phyloP scores from a whole-genome alignment of 2,888 invertebrate species.

The Sinhomidia bicolor region DNA sequence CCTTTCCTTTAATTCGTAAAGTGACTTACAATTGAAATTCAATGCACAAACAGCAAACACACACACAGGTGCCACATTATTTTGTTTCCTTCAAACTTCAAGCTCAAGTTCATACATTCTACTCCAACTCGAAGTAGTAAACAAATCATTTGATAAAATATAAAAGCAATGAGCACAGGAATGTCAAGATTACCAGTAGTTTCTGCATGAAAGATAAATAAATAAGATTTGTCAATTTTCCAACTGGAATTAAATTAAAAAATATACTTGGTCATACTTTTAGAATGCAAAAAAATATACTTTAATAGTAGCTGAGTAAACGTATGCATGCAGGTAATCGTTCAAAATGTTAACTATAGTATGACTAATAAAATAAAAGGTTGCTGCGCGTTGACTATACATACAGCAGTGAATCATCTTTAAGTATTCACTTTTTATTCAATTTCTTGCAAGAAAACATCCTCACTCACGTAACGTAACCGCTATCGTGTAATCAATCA shows the following conservation, averaged over 20 bases:
- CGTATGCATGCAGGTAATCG: too few species aligned
- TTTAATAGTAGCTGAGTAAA: too few species aligned
- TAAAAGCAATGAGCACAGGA: background rate
- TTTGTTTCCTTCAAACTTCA: slow-evolving; percentile 65
- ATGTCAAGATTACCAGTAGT: background rate
- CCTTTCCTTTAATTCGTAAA: background rate
- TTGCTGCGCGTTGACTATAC: background rate
- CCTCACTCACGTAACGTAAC: too few species aligned
- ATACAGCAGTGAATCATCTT: slow-evolving; percentile 39
- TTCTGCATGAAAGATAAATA: too few species aligned
- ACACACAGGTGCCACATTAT: too few species aligned
- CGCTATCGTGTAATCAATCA: background rate
- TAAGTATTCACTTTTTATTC: background rate
- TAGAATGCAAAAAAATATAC: too few species aligned
- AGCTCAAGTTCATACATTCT: slow-evolving; percentile 54
- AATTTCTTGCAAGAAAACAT: background rate
- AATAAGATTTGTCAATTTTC: too few species aligned
- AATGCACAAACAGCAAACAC: too few species aligned
- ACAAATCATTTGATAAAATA: background rate
- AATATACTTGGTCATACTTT: too few species aligned
- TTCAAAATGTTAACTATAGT: too few species aligned
- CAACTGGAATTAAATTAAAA: too few species aligned
- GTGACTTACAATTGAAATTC: background rate
- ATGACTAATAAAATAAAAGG: background rate
- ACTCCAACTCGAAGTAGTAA: background rate